Conservation (phyloP, 2,888 invertebrate genomes). For the Tolmerus cingulatus region DNA sequence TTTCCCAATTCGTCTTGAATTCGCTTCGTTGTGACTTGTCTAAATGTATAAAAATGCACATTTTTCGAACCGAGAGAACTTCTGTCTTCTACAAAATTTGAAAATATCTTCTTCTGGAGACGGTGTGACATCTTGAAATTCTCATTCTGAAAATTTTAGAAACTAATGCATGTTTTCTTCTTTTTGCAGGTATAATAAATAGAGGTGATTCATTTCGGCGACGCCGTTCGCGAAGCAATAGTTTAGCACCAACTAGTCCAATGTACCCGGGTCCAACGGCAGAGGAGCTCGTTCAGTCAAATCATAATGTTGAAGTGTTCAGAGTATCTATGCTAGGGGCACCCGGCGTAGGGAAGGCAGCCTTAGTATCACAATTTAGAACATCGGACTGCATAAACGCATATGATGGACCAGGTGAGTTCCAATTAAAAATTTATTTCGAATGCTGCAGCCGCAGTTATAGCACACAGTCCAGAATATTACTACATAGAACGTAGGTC, state of each 20-base stretch:
- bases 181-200: conserved; percentile 83
- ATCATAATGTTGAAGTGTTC: conserved; percentile 68
- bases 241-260: conserved; percentile 72
- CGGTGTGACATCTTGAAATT: neutral
- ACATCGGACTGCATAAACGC: conserved; percentile 94
- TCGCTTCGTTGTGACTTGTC: neutral
- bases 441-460: too few species aligned
- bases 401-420: conserved; percentile 84
- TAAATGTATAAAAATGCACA: neutral
- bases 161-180: conserved; percentile 46
- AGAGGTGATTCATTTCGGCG: conserved; percentile 92
- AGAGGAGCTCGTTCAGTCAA: conserved; percentile 53
- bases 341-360: conserved; percentile 84
- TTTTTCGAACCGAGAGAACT: neutral
- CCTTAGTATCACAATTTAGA: conserved; percentile 87
- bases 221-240: conserved; percentile 83
- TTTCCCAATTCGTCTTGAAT: neutral
- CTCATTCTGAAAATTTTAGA: neutral
- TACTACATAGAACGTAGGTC: too few species aligned
- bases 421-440: neutral
- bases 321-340: conserved; percentile 81
- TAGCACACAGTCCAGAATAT: too few species aligned
- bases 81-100: neutral
- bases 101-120: neutral
- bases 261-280: conserved; percentile 61